Evolutionary conservation across 1,140 invertebrate genomes (phyloP).

Genomic region (Colletes latitarsis): DNA sequence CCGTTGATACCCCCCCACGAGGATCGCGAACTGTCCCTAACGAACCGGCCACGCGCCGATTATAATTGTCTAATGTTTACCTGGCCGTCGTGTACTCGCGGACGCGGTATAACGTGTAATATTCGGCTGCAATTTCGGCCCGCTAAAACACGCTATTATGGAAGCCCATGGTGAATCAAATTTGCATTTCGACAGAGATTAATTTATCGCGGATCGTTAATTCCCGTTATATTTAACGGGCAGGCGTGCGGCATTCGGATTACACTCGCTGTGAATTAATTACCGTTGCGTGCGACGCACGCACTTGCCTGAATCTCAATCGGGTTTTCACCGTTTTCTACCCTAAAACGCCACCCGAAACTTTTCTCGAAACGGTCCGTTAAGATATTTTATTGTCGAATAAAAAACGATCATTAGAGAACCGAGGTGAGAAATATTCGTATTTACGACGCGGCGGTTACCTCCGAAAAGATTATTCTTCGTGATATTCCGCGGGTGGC

Average conservation of each 20-base stretch:
- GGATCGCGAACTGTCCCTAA: conserved; percentile 16
- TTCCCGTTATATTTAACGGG: background rate
- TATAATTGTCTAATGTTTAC: background rate
- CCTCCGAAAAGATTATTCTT: background rate
- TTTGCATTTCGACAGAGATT: background rate
- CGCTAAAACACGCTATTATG: too few species aligned
- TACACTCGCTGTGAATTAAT: background rate
- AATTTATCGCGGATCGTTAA: background rate
- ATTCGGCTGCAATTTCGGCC: background rate
- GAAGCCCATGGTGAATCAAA: background rate
- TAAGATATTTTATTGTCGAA: too few species aligned
- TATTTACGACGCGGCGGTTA: background rate
- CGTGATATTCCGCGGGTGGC: background rate
- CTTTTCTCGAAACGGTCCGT: too few species aligned
- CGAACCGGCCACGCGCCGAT: background rate
- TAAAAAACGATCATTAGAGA: background rate
- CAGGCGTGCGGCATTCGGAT: too few species aligned
- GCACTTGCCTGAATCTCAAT: background rate
- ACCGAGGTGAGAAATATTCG: background rate
- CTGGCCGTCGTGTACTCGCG: too few species aligned
- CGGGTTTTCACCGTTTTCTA: background rate
- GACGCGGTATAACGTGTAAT: background rate
- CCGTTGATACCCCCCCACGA: conserved; percentile 33
- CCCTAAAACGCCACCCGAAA: too few species aligned
- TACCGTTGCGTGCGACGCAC: background rate